A percentile compares a stretch with the other conserved stretches of the same genome.
Conservation (phyloP, 2,113 vertebrate species). For the Gorsachius goisagi region DNA sequence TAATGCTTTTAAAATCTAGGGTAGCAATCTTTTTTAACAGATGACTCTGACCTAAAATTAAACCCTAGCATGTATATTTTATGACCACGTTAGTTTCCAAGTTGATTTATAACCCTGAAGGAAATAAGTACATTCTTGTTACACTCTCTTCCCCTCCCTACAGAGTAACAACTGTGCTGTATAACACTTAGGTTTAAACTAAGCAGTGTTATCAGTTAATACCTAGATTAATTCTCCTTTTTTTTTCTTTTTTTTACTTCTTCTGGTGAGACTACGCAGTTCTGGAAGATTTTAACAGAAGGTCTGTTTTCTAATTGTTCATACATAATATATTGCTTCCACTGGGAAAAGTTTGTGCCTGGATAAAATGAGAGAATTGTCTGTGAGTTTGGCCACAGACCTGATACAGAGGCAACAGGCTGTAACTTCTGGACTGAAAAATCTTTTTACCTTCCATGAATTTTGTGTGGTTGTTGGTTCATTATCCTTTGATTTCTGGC, state of each 20-base stretch:
- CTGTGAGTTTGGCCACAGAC: not conserved
- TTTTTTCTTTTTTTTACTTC: not conserved
- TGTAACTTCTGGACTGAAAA: not conserved
- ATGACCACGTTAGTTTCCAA: not conserved
- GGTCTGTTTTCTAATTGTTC: not conserved
- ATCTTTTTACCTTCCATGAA: not conserved
- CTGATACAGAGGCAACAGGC: not conserved
- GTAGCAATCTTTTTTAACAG: not conserved
- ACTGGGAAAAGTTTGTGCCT: not conserved
- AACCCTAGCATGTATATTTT: not conserved
- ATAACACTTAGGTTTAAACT: not conserved
- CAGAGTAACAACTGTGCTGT: not conserved
- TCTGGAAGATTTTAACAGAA: not conserved
- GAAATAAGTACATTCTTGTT: not conserved
- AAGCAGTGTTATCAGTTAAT: not conserved
- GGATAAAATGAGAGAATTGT: accelerated
- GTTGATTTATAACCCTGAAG: conserved; percentile 16
- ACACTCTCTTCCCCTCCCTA: not conserved
- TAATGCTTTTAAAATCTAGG: conserved; percentile 10
- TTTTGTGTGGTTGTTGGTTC: not conserved
- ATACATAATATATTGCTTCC: not conserved
- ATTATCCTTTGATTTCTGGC: not conserved
- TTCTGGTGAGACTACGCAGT: not conserved
- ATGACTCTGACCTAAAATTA: conserved; percentile 14
- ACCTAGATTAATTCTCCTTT: not conserved